Conservation (phyloP, 2,113 vertebrate species). For the Cercocebus atys region DNA sequence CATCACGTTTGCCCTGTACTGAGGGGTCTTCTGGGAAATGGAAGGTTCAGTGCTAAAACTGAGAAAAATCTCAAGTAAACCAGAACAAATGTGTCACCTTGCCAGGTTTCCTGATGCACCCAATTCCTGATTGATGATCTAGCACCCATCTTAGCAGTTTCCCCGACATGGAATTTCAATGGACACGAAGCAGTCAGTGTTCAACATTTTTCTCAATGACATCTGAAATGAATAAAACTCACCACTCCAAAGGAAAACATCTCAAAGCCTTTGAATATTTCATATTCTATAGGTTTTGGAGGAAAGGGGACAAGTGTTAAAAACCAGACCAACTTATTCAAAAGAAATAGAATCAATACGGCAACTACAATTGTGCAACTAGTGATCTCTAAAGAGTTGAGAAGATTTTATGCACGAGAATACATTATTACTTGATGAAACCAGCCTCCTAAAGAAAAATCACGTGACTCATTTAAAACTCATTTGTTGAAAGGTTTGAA, state of each 20-base stretch:
- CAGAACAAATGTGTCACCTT: neutral
- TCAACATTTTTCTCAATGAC: neutral
- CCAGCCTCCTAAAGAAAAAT: neutral
- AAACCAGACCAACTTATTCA: neutral
- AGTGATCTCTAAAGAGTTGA: neutral
- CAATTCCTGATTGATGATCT: neutral
- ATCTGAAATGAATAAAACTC: slow-evolving; percentile 31
- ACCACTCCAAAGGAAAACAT: neutral
- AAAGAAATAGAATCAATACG: neutral
- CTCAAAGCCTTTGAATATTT: neutral
- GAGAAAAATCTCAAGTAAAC: neutral
- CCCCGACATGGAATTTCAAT: neutral
- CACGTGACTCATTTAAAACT: slow-evolving; percentile 16
- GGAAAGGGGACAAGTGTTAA: neutral
- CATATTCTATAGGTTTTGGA: neutral
- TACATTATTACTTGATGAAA: neutral
- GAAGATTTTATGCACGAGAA: neutral
- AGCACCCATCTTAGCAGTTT: neutral
- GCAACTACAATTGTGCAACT: neutral
- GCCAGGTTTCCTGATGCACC: neutral
- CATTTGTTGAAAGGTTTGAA: slow-evolving; percentile 18
- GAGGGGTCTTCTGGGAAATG: neutral
- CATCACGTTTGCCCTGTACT: neutral
- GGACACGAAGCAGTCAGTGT: neutral
- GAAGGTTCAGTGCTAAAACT: neutral